A percentile compares a stretch with the other conserved stretches of the same genome.
Evolutionary conservation across 2,113 vertebrate genomes (phyloP).

Genomic region (Alosa alosa): DNA sequence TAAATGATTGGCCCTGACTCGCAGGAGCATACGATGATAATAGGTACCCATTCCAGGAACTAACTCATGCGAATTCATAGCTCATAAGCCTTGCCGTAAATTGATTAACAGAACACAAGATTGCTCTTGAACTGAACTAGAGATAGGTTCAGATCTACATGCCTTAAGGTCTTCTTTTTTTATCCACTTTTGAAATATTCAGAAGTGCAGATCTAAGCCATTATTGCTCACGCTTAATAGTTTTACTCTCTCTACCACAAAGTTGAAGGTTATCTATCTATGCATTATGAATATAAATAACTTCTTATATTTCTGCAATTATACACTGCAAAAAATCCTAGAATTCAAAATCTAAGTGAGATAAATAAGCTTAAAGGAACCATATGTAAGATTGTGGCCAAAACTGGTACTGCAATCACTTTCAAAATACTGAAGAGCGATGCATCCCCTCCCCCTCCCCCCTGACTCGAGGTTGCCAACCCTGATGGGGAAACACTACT

Average conservation of each 20-base stretch:
- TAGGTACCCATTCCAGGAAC: conserved; percentile 28
- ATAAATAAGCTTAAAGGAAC: no score
- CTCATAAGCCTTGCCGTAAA: conserved; percentile 15
- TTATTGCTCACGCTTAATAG: background rate
- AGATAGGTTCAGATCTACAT: background rate
- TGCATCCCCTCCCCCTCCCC: no score
- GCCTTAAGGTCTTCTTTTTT: background rate
- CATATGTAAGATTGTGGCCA: no score
- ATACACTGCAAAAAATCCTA: background rate
- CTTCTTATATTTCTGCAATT: background rate
- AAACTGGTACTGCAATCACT: no score
- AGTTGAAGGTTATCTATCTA: background rate
- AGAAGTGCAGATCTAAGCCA: background rate
- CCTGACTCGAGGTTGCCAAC: no score
- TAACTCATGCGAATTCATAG: conserved; percentile 33
- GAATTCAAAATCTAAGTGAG: no score
- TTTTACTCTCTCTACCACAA: background rate
- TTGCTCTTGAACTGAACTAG: background rate
- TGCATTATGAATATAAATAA: background rate
- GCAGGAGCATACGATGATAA: conserved; percentile 38
- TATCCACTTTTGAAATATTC: background rate
- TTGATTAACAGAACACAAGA: conserved; percentile 8
- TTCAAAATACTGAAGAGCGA: no score
- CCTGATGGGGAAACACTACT: no score
- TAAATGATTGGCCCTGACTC: conserved; percentile 39